These are phyloP conservation scores for Geopemphigus sp. DNA, from an alignment of 1,140 invertebrate species.

Conservation along the genomic window DNA sequence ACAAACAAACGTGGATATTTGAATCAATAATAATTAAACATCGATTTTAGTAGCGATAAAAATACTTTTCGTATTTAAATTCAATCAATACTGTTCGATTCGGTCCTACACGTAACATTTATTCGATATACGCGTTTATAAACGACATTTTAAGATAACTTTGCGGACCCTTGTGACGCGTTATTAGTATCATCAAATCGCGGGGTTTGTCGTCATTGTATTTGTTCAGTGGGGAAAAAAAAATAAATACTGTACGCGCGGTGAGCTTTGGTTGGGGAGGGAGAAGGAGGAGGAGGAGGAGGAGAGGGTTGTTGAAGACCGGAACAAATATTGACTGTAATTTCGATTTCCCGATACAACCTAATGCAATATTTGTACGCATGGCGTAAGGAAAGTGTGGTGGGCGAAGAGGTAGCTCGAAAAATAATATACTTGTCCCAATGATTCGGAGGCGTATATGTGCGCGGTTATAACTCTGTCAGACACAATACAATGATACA, in stretches of 20 bases:
- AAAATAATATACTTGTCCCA: conserved; percentile 9
- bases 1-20: too few species aligned
- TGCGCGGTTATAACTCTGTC: not conserved
- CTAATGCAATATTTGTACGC: not conserved
- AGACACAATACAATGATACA: conserved; percentile 6
- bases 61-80: too few species aligned
- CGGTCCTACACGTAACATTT: too few species aligned
- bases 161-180: not conserved
- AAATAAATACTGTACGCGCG: too few species aligned
- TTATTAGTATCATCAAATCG: conserved; percentile 14
- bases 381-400: too few species aligned
- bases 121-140: too few species aligned
- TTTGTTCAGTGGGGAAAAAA: conserved; percentile 10
- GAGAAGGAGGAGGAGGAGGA: too few species aligned
- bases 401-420: not conserved
- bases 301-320: not conserved
- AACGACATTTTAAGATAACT: too few species aligned
- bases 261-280: too few species aligned
- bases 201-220: conserved; percentile 9
- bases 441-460: not conserved
- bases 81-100: too few species aligned
- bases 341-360: conserved; percentile 26
- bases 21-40: too few species aligned
- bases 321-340: conserved; percentile 36
- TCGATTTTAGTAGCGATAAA: too few species aligned